Evolutionary conservation across 2,888 invertebrate species (phyloP), one percentile per base, ranked within the genome.

Genomic region (Tipula vernalis): DNA sequence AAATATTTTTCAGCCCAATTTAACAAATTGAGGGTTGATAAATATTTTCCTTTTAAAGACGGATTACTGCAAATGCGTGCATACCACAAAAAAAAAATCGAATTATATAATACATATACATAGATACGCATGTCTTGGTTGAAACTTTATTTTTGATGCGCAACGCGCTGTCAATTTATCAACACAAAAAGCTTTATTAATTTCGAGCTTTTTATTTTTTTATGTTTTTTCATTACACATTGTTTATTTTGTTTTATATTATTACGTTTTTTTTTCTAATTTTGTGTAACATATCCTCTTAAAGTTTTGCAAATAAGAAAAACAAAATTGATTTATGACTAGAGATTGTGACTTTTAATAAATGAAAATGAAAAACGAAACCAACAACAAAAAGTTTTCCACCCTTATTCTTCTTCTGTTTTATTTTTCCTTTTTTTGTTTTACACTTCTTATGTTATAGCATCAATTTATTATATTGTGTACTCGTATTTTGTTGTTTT

Each of bases 301-400:
- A 71, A 71, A 71, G 28, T 71, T 71, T 71, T 71, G 71, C 71
- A 71, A 71, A 71, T 71, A 71, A 71, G 28, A 71, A 71, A 71
- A 71, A 71, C 71, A 71, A 71, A 71, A 71, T 28, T 71, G 71
- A 71, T 71, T 71, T 71, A 71, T 71, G 71, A 28, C 71, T 71
- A 71, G 71, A 71, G 71, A 71, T 71, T 71, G 71, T 71, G 71
- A 71, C 71, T 71, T 71, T 71, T 71, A 71, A 71, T 71, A 71
- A 71, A 71, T 71, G 71, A 71, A 71, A 71, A 71, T 28, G 71
- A 71, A 51, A 51, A 51, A 51, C 51, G 71, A 71, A 71, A 71
- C 28, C 51, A 51, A 51, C 15, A n/a, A 18, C 5, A 12, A 71
- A 71, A 71, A 71, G 3, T 71, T 71, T 71, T 71, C 71, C 71